Evolutionary conservation across 2,797 vertebrate genomes (phyloP), one percentile per base, ranked within the genome.

Genomic region (Gymnoscopelus braueri): DNA sequence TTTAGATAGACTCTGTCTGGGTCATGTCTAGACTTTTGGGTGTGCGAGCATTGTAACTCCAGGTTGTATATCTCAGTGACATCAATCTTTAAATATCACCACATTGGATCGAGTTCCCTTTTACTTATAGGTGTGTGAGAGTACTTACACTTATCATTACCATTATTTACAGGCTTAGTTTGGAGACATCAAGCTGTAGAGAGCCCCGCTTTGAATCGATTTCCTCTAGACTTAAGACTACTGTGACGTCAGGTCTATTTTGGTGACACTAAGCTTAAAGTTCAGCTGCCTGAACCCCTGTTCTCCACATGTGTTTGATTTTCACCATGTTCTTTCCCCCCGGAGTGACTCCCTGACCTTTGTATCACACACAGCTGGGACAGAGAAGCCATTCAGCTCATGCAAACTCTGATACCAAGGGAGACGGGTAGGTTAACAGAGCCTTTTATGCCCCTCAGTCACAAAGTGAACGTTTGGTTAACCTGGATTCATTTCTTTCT

Each of bases 371-470:
- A 69, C 89, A 99, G 98, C 86, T 99, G 98, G 98, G 96, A 98
- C 92, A 95, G 92, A 84, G 98, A 98, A 84, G 92, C 94, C 78
- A 98, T 98, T 90, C 95, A 95, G 73, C 89, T 97, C 60, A 86
- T 95, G 57, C 97, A 97, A 87, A 95, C 85, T 64, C 91, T 96
- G 94, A 87, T 93, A 72, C 94, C 96, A n/a, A 92, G 80, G 89
- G 95, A 97, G 93, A 97, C 97, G 91, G 97, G 97, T 99, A 84
- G 78, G 81, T 69, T 63, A 74, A 65, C 82, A 73, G 72, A 72
- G 65, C 77, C 61, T 10, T 44, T 44, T 10, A 39, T 64, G 61
- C 78, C 77, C 75, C 70, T 69, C 76, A n/a, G 39, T 79, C 74
- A 60, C 77, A 80, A 63, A 84, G 63, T 59, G 15, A 81, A 71